Base-by-base conservation (phyloP, 2,888 invertebrate species). In the Diogma glabrata region DNA sequence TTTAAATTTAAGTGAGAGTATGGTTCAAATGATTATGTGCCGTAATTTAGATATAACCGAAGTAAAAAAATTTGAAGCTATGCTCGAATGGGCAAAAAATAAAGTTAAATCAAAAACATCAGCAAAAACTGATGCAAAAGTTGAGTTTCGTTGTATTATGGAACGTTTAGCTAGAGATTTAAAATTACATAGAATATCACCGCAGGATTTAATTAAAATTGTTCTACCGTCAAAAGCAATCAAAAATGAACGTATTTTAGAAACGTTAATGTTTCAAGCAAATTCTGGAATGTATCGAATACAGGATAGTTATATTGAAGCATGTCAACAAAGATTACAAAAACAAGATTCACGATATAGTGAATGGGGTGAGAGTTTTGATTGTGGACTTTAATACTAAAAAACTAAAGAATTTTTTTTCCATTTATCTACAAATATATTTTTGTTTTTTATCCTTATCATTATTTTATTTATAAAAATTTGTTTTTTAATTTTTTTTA, bases 21-120 rank as follows among this genome's bases (percentile, higher is more conserved):
- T 93, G 90, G 91, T 92, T 17, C 89, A 90, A 65, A 88, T 88
- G 87, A 88, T 90, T 58, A 89, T 90, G 88, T 84, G 84, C 67
- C 81, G 93, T n/a, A 87, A 86, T 64, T 76, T 92, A 56, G 89
- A 90, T 63, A 86, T 92, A 47, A 82, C 86, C 0, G 93, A 93
- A 68, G 85, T 93, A 33, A 77, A 84, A 49, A 93, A 93, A 69
- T 93, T 93, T 65, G 90, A 93, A 69, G 90, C 91, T 2, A 93
- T 93, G 92, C 75, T 92, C 46, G 78, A 80, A 52, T 93, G 93
- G 93, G 88, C 92, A 7, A 79, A 83, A 55, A 80, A 89, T 67
- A 86, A 87, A 71, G 86, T 91, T 60, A 70, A 69, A 55, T 61
- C 80, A 60, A 86, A 84, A 70, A 78, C 84, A 61, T 82, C 87